Conservation (phyloP, 1,140 invertebrate genomes). For the Triops cancriformis region DNA sequence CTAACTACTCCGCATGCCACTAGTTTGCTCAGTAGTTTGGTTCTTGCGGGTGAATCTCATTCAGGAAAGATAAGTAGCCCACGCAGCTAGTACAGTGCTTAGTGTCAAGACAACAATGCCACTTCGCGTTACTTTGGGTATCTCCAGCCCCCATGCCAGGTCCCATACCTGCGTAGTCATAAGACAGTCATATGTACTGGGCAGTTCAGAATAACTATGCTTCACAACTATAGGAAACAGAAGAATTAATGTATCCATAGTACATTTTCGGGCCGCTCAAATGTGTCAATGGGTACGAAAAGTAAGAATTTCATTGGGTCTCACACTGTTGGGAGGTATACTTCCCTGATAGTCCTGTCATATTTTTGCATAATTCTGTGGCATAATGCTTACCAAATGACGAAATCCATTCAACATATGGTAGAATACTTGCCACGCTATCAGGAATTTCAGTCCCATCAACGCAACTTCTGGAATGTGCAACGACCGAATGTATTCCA, state of each 20-base stretch:
- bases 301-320: too few relatives aligned
- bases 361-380: background rate
- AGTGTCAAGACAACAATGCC: background rate
- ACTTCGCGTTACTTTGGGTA: background rate
- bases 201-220: background rate
- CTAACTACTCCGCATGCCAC: too few relatives aligned
- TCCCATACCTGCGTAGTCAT: background rate
- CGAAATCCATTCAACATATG: slow-evolving; percentile 17
- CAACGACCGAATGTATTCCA: background rate
- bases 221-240: background rate
- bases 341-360: too few relatives aligned
- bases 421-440: slow-evolving; percentile 1
- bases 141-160: background rate
- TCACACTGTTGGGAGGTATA: too few relatives aligned
- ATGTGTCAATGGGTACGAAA: too few relatives aligned
- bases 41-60: background rate
- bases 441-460: background rate
- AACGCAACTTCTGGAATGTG: background rate
- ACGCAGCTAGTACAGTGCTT: background rate
- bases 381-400: slow-evolving; percentile 16
- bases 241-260: too few relatives aligned
- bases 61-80: background rate
- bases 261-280: too few relatives aligned
- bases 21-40: too few relatives aligned
- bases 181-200: background rate